A percentile compares a stretch with the other conserved stretches of the same genome.
Conservation (phyloP, 2,113 vertebrate genomes). For the Willisornis vidua region DNA sequence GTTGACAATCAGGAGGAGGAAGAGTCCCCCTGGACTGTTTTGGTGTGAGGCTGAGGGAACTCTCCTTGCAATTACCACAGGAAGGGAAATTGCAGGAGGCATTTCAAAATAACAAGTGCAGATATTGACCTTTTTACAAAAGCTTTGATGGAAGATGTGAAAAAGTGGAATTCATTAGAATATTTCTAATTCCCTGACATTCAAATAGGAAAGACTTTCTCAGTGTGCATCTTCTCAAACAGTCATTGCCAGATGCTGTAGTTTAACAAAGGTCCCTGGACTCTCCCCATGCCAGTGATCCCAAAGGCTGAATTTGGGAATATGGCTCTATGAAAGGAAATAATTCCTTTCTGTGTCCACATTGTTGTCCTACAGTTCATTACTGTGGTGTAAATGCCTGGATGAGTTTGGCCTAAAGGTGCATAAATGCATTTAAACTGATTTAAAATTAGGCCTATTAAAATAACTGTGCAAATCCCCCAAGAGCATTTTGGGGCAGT, state of each 20-base stretch:
- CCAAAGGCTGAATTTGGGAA: slow-evolving; percentile 27
- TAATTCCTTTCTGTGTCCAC: slow-evolving; percentile 33
- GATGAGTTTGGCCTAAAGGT: slow-evolving; percentile 32
- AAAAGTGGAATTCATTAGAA: slow-evolving; percentile 50
- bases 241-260: neutral
- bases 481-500: neutral
- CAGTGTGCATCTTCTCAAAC: slow-evolving; percentile 1
- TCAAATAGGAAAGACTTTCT: slow-evolving; percentile 53
- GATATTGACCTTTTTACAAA: slow-evolving; percentile 54
- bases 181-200: slow-evolving; percentile 60
- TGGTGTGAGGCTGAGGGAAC: neutral
- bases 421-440: slow-evolving; percentile 45
- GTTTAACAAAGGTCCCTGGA: slow-evolving; percentile 34
- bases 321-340: slow-evolving; percentile 6
- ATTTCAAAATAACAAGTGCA: slow-evolving; percentile 27
- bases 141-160: slow-evolving; percentile 39
- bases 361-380: slow-evolving; percentile 42
- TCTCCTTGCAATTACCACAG: neutral
- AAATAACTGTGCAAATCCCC: slow-evolving; percentile 7
- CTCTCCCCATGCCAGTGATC: slow-evolving; percentile 47
- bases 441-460: slow-evolving; percentile 32
- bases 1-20: neutral
- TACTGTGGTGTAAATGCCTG: slow-evolving; percentile 41
- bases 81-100: neutral
- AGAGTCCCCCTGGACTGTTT: neutral